Conservation (phyloP, 2,888 invertebrate genomes). For the Drosophila quinaria region DNA sequence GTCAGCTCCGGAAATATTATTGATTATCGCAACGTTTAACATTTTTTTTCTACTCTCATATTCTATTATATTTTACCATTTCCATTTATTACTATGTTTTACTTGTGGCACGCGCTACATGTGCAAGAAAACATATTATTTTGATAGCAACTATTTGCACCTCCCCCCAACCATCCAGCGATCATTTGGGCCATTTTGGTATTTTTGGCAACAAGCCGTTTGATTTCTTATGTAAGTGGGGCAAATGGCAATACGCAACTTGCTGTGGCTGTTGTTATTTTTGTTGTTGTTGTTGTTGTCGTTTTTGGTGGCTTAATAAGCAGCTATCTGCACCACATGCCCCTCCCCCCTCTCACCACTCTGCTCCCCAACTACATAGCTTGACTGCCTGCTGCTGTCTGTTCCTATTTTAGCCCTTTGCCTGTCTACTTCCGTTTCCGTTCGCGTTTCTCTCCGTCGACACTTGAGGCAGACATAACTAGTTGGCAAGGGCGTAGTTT, state of each 20-base stretch:
- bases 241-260: conserved; percentile 61
- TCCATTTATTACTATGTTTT: conserved; percentile 54
- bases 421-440: conserved; percentile 68
- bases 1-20: conserved; percentile 63
- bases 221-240: conserved; percentile 71
- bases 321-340: conserved; percentile 29
- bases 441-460: conserved; percentile 43
- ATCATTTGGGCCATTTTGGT: conserved; percentile 27
- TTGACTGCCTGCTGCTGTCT: conserved; percentile 16
- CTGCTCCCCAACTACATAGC: not conserved
- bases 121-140: conserved; percentile 67
- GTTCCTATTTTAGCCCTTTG: conserved; percentile 26
- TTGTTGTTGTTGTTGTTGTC: conserved; percentile 13
- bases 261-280: conserved; percentile 16
- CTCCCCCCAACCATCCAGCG: not conserved
- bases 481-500: conserved; percentile 37
- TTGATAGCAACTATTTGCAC: conserved; percentile 59
- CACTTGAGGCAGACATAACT: conserved; percentile 53
- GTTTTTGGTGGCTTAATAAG: conserved; percentile 55
- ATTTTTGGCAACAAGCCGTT: conserved; percentile 69
- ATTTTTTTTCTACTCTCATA: conserved; percentile 31
- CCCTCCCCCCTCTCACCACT: not conserved
- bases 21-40: conserved; percentile 71
- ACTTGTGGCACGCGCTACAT: conserved; percentile 49
- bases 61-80: conserved; percentile 54